These are phyloP conservation scores for Drosophila paucipuncta DNA, from an alignment of 2,888 invertebrate species.

Conservation along the genomic window DNA sequence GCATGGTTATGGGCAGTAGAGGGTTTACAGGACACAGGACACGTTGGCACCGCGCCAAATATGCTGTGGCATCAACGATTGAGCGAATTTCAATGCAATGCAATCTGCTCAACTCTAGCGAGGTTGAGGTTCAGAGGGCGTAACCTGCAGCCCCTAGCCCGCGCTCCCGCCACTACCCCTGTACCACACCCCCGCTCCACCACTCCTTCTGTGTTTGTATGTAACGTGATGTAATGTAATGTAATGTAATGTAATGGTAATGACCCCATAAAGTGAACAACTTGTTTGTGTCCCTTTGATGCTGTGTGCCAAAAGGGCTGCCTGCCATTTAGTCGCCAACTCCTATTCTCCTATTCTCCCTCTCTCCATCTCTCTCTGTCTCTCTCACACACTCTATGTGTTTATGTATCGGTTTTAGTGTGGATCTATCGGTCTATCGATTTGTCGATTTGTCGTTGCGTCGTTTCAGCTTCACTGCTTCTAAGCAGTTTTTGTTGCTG, in stretches of 20 bases:
- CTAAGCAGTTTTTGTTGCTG: conserved; percentile 37
- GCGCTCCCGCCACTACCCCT: not conserved
- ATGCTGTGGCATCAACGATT: conserved; percentile 58
- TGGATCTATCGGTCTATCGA: conserved; percentile 59
- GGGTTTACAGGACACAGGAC: conserved; percentile 2
- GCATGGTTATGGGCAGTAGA: not conserved
- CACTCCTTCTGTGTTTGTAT: conserved; percentile 13
- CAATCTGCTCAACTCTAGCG: conserved; percentile 49
- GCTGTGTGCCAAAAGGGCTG: conserved; percentile 60
- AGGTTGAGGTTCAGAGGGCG: conserved; percentile 52
- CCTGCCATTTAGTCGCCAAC: conserved; percentile 61
- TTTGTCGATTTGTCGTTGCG: conserved; percentile 43
- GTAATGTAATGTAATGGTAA: conserved; percentile 77
- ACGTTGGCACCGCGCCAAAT: conserved; percentile 66
- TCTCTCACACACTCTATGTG: conserved; percentile 16
- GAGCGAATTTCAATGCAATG: conserved; percentile 78
- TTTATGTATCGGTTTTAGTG: conserved; percentile 47
- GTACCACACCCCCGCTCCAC: not conserved
- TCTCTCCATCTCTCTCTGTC: not conserved
- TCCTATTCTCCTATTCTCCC: no score
- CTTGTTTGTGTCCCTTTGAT: conserved; percentile 70
- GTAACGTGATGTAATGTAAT: conserved; percentile 40
- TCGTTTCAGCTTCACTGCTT: conserved; percentile 46
- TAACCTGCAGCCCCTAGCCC: conserved; percentile 6
- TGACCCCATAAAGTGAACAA: conserved; percentile 81